Base-by-base conservation (phyloP, 30 jellyfish, hydroid and myxozoan genomes). In the Chrysaora quinquecirrha region DNA sequence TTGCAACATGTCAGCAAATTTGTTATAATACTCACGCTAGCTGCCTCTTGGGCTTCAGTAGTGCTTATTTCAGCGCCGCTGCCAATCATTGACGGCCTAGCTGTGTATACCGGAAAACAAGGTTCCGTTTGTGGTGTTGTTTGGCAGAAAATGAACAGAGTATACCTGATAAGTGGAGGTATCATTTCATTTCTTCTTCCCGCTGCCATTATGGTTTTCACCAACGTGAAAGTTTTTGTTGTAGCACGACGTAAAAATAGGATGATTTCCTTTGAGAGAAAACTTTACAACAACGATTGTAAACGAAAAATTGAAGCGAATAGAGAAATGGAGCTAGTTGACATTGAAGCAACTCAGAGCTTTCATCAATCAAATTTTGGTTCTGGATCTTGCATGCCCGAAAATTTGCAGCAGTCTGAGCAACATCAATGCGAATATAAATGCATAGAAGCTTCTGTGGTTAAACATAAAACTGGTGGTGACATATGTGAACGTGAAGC, bases 71-170 rank as follows among this genome's bases (percentile, higher is more conserved):
- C 61, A 23, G 18, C 28, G 2, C 89, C 89, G 0, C 20, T 78
- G 2, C 70, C 89, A 27, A 49, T 64, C 22, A 48, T 43, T 3
- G 34, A 78, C 23, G 77, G 77, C 43, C 73, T 47, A 1, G 64
- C 63, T 16, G 11, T 9, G 32, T 78, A 78, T 49, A 16, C 10
- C 18, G 89, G 82, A 25, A 29, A 20, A 19, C 16, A 23, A 20
- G 89, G 89, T 14, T 20, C 74, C 9, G 30, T 48, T 30, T 78
- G 89, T 29, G 82, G 89, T 6, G 80, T 78, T 19, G 21, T 19
- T 2, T 78, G 80, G 69, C 21, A 31, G 2, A 14, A 31, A 11
- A 24, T 64, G 16, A 34, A 64, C 24, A 78, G 34, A 50, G 63
- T 22, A n/a, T 78, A 62, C 33, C 2, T 78, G 30, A 43, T 64